These are phyloP conservation scores for Euglossa dilemma DNA, from an alignment of 1,140 invertebrate genomes.

Conservation along the genomic window DNA sequence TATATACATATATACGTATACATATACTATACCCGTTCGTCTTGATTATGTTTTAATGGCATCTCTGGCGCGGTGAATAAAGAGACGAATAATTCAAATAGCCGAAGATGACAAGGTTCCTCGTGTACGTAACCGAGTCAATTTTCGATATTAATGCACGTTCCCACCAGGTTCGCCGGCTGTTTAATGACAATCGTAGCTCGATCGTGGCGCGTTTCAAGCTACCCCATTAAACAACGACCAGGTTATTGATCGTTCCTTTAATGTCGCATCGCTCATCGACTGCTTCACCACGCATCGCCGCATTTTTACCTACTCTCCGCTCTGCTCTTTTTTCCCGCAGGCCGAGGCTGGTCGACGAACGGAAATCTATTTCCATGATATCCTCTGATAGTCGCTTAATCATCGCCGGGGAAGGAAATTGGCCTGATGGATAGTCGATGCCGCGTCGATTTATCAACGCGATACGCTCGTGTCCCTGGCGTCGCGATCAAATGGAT, in stretches of 20 bases:
- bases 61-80: neutral
- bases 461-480: constrained; percentile 30
- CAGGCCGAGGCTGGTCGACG: neutral
- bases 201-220: constrained; percentile 3
- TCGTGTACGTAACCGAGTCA: neutral
- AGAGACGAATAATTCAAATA: neutral
- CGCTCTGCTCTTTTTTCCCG: neutral
- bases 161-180: neutral
- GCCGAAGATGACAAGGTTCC: neutral
- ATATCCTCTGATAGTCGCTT: constrained; percentile 15
- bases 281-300: constrained; percentile 10
- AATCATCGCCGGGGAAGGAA: constrained; percentile 49
- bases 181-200: constrained; percentile 19
- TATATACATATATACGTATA: too few relatives aligned
- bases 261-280: constrained; percentile 31
- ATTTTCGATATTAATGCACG: neutral
- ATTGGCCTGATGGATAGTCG: constrained; percentile 65
- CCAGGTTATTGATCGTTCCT: constrained; percentile 21
- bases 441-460: constrained; percentile 68
- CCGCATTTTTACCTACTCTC: neutral
- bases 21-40: neutral
- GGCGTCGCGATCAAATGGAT: constrained; percentile 26
- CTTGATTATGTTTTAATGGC: neutral
- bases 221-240: neutral
- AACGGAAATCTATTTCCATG: constrained; percentile 34